A percentile compares a stretch with the other conserved stretches of the same genome.
These are phyloP conservation scores for Karalla daura DNA, from an alignment of 2,797 vertebrate genomes.

Conservation along the genomic window DNA sequence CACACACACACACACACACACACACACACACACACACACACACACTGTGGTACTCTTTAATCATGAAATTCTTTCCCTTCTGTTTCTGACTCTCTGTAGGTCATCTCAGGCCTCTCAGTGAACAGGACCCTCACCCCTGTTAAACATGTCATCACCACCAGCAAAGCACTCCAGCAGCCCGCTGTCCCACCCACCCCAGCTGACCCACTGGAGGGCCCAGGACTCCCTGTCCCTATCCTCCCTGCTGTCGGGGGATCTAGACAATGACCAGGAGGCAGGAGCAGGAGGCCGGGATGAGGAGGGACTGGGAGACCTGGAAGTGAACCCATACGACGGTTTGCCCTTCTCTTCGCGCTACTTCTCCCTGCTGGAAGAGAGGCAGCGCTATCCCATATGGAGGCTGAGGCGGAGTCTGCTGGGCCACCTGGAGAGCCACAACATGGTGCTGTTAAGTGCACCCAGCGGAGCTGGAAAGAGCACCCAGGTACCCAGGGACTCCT, in stretches of 20 bases:
- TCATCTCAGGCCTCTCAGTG: conserved; percentile 51
- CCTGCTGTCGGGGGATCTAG: conserved; percentile 80
- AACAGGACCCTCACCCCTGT: conserved; percentile 12
- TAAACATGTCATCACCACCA: conserved; percentile 69
- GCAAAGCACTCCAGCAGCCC: conserved; percentile 16
- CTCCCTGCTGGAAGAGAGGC: conserved; percentile 86
- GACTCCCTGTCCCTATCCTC: conserved; percentile 84
- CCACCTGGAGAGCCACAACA: conserved; percentile 86
- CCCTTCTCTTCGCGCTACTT: conserved; percentile 96
- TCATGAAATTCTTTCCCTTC: too few species aligned
- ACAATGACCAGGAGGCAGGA: conserved; percentile 57
- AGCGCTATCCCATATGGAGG: conserved; percentile 86
- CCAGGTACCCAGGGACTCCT: conserved; percentile 77
- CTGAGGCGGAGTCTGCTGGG: conserved; percentile 88
- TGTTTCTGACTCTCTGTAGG: conserved; percentile 58
- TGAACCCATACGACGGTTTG: conserved; percentile 95
- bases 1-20: too few species aligned
- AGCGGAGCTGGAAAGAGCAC: conserved; percentile 93
- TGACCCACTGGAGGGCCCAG: conserved; percentile 29
- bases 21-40: too few species aligned
- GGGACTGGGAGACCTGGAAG: conserved; percentile 86
- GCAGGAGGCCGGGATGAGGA: conserved; percentile 58
- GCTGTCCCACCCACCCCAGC: conserved; percentile 1
- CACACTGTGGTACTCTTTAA: too few species aligned
- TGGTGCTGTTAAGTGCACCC: conserved; percentile 88